Base-by-base conservation (phyloP, 2,888 invertebrate genomes). In the Lordiphosa andalusiaca region DNA sequence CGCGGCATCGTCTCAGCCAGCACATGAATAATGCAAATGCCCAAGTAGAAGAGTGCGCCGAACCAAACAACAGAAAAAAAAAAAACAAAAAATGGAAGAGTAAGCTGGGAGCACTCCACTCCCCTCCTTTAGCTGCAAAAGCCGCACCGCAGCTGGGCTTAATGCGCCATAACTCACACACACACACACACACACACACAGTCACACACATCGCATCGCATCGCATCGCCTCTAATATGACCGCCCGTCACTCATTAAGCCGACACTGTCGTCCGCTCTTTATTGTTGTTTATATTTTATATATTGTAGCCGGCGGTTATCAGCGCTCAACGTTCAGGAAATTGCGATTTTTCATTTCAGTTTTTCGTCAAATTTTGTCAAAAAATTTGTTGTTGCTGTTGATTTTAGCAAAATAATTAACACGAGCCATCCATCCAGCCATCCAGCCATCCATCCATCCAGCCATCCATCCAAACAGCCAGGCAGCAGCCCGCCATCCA, bases 201-300 rank as follows among this genome's bases (percentile, higher is more conserved):
- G n/a, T 40, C 16, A 53, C 46, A 25, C 30, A 39, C 25, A 52
- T 30, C 42, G 16, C 57, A 44, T 50, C 53, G 50, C 58, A 56
- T 67, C 19, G 60, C 61, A 71, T 74, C 64, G 60, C 68, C 65
- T 78, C 77, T 78, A 78, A 78, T 78, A 78, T 78, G 77, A 75
- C 82, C 77, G 78, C 61, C 75, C 82, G 82, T 78, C 77, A 78
- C 82, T 78, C 77, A 78, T 78, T 78, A 78, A 82, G 82, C 75
- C 73, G 67, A 62, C 63, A 51, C 59, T 71, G 68, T 59, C 76
- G 82, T 67, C 73, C 63, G 42, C 61, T 48, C 39, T 49, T 51
- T 53, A 59, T 70, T 37, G 41, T 61, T 40, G 53, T 49, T 57
- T 46, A 38, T 44, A 35, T 46, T 21, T 60, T 62, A 51, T 59